Base-by-base conservation (phyloP, 2,113 vertebrate species). In the Ptilorrhoa leucosticta region DNA sequence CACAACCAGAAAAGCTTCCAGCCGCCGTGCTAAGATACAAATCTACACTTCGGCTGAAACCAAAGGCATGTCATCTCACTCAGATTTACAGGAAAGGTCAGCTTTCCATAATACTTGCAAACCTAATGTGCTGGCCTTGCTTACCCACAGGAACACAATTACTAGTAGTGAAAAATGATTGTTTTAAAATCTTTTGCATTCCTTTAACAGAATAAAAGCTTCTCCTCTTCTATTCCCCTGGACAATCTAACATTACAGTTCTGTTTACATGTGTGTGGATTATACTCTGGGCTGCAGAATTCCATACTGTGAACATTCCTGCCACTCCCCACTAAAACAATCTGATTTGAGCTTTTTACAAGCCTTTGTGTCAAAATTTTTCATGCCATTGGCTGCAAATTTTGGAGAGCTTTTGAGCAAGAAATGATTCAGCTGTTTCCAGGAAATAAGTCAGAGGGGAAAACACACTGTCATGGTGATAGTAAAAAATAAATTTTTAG, bases 351-450 rank as follows among this genome's bases (percentile, higher is more conserved):
- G 68, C 72, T 70, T 76, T 86, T 68, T 45, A 37, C 28, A 94
- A 90, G 66, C 9, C 35, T 45, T 35, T 27, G 23, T 19, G 6
- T 50, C 50, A 72, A 75, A 87, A 61, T 61, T 83, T 93, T 93
- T 87, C 64, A 24, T 45, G 42, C 12, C 65, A 40, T 9, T 37
- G 44, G 33, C 83, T 63, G 71, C 65, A 89, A 35, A 82, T 57
- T 68, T 40, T 87, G 51, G 60, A 88, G 23, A 64, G 45, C 54
- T 70, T 60, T 79, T 69, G 50, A 65, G 42, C 39, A 76, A 94
- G 63, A 76, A 93, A 83, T 93, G 73, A 94, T 37, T 90, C 91
- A 96, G 87, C 63, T 84, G 27, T 87, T 94, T 91, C 33, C 23
- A 71, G 86, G 40, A 64, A 89, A 11, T 28, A 64, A 87, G 20